Evolutionary conservation across 2,888 invertebrate genomes (phyloP), one percentile per base, ranked within the genome.

Genomic region (Clepsis dumicolana): DNA sequence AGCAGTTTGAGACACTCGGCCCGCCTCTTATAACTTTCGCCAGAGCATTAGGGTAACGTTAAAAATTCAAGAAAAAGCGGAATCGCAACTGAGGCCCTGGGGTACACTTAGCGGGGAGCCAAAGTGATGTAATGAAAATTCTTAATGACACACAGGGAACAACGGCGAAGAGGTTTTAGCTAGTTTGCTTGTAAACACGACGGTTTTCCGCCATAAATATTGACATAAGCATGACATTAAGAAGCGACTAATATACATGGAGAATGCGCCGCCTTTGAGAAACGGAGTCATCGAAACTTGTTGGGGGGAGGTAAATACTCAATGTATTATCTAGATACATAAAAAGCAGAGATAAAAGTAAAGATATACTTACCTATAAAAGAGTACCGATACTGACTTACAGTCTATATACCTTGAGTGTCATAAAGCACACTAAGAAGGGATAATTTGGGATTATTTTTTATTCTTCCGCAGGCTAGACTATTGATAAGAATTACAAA

Each of bases 11-110:
- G 66, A 61, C 65, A 71, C 70, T 29, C 64, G 71, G 74, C 73
- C 70, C 7, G 53, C 66, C 77, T 75, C 80, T 83, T 77, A 72
- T 77, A 78, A 79, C 79, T 79, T 80, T 73, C 64, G 73, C 79
- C 77, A 66, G 64, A 73, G 76, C 82, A 85, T 81, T 85, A 85
- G 79, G 80, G 75, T 63, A 75, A 75, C 77, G 84, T 70, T 89
- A 90, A 89, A 90, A 89, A 90, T 90, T 89, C 88, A 89, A 85
- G 86, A 87, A 87, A 88, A 87, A 83, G 80, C 81, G 79, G 73
- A 78, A 78, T 71, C 72, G 82, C 86, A 86, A 86, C 87, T 88
- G 89, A 71, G 83, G 77, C 84, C 83, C 82, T 69, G 70, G 85
- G 82, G 84, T 78, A 82, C 83, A 87, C 84, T 88, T 88, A 88